These are phyloP conservation scores for Ahaetulla prasina DNA, from an alignment of 2,113 vertebrate species.

Conservation along the genomic window DNA sequence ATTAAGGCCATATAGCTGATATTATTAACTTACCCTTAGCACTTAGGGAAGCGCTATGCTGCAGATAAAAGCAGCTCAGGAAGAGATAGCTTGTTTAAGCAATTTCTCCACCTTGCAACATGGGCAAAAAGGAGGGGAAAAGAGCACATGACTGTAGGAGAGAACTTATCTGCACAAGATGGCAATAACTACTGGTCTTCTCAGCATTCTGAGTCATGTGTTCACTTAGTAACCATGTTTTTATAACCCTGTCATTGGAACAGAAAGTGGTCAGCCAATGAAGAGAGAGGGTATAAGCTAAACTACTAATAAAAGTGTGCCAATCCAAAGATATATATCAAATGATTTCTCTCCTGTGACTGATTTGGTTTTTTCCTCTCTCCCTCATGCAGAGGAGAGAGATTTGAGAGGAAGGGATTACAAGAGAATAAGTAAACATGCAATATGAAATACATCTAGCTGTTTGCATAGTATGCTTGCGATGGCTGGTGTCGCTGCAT, in stretches of 20 bases:
- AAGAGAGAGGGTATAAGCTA: background rate
- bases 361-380: background rate
- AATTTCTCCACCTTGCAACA: background rate
- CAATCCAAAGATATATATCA: background rate
- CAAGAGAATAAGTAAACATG: background rate
- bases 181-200: background rate
- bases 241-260: background rate
- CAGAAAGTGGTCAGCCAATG: background rate
- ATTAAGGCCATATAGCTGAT: background rate
- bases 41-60: background rate
- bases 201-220: background rate
- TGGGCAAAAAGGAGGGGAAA: background rate
- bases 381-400: background rate
- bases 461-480: background rate
- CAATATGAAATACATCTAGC: background rate
- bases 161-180: background rate
- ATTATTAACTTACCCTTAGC: background rate
- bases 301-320: background rate
- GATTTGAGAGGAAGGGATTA: background rate
- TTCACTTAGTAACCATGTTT: background rate
- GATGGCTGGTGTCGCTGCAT: background rate
- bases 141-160: background rate
- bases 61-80: background rate
- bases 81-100: background rate
- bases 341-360: background rate